phyloP scores from a whole-genome alignment of 2,113 vertebrate genomes.

The Canis aureus region DNA sequence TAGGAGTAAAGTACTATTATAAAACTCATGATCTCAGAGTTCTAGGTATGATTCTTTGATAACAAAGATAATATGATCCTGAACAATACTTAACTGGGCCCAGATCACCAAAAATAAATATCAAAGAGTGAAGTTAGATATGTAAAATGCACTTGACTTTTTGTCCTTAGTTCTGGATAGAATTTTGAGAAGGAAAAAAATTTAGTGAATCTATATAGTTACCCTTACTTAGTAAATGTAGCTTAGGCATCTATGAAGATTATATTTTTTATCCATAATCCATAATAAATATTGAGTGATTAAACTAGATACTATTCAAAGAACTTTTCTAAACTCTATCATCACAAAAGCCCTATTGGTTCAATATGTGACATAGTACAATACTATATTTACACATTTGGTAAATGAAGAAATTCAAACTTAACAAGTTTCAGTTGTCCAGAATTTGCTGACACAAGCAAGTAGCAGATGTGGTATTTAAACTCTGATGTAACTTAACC shows the following conservation, averaged over 20 bases:
- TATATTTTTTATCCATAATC: neutral
- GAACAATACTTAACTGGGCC: neutral
- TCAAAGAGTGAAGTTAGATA: neutral
- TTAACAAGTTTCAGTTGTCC: neutral
- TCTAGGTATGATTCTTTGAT: neutral
- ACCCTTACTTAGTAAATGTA: neutral
- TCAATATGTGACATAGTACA: neutral
- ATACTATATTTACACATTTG: neutral
- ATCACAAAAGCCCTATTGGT: neutral
- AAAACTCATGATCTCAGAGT: neutral
- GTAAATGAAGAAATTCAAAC: neutral
- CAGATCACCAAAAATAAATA: neutral
- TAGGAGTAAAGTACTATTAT: neutral
- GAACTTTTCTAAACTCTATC: neutral
- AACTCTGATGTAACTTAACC: neutral
- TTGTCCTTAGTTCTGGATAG: neutral
- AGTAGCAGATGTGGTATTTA: neutral
- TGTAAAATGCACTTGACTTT: neutral
- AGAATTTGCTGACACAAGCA: constrained; percentile 1
- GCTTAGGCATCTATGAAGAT: neutral
- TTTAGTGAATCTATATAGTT: neutral
- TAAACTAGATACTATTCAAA: neutral
- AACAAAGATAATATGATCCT: neutral
- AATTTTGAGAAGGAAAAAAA: neutral
- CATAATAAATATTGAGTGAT: neutral